Base-by-base conservation (phyloP, 1,140 invertebrate genomes). In the Drosophila asahinai region DNA sequence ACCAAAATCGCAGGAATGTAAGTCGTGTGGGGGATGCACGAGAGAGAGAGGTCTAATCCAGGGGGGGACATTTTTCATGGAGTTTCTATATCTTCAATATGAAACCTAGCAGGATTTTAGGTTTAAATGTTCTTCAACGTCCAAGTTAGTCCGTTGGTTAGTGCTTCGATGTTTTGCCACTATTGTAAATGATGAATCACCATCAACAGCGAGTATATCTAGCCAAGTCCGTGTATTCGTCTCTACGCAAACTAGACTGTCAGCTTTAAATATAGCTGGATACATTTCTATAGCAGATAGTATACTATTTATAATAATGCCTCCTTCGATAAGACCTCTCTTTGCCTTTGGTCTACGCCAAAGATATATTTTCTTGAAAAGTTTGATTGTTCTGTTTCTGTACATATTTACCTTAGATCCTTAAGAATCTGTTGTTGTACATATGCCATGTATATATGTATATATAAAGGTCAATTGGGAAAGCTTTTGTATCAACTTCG, bases 1-100 rank as follows among this genome's bases (percentile, higher is more conserved):
- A 77, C 64, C 74, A 77, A 77, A 58, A 62, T 49, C 7, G 15
- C 48, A 78, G 54, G 62, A 67, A 49, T 75, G 58, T 43, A 62
- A 43, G 42, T 54, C 62, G 45, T 62, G 36, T n/a, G 67, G n/a
- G 60, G 15, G 12, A 58, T 17, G 36, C 33, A 25, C 11, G 3
- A 68, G 42, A 36, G 52, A 55, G 27, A 12, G 33, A 36, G 17
- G 27, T 19, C 30, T 36, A 12, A 5, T 54, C 0, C 30, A 5
- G 15, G 54, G 14, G n/a, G 7, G 0, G n/a, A n/a, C 22, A 15
- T 22, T 7, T 3, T 19, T 6, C 3, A 14, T 19, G n/a, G 6
- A 36, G 11, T 19, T 54, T 36, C 1, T 2, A 2, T 33, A 25
- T 7, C 14, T 27, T 27, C 8, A 38, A 38, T 12, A 14, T 5